A percentile compares a stretch with the other conserved stretches of the same genome.
Conservation (phyloP, 1,140 invertebrate species). For the Lordiphosa stackelbergi region DNA sequence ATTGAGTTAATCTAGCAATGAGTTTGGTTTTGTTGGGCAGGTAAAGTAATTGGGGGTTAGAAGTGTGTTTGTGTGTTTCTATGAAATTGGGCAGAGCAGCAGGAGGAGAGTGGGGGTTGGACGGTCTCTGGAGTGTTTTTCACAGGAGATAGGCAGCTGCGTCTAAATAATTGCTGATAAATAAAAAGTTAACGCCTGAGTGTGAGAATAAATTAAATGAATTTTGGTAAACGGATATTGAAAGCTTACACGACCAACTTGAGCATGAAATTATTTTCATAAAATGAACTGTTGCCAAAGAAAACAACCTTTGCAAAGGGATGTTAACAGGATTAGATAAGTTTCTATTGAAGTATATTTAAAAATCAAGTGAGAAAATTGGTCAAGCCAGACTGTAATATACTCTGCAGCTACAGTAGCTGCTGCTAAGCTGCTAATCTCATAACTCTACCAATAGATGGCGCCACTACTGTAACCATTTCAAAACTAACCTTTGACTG, state of each 20-base stretch:
- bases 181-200: conserved; percentile 32
- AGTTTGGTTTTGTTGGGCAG: conserved; percentile 49
- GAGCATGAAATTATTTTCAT: too few relatives aligned
- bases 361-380: too few relatives aligned
- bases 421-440: too few relatives aligned
- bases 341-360: too few relatives aligned
- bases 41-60: conserved; percentile 60
- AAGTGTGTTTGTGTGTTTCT: conserved; percentile 27
- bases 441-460: too few relatives aligned
- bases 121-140: conserved; percentile 39
- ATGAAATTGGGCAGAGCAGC: conserved; percentile 26
- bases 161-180: conserved; percentile 53
- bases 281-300: too few relatives aligned
- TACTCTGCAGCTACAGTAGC: too few relatives aligned
- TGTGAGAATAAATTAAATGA: conserved; percentile 11
- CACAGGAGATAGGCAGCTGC: conserved; percentile 41
- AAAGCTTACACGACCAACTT: conserved; percentile 4
- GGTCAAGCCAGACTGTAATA: too few relatives aligned
- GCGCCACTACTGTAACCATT: too few relatives aligned
- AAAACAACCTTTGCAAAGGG: too few relatives aligned
- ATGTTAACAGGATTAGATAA: too few relatives aligned
- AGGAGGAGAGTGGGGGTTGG: neutral
- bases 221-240: conserved; percentile 31
- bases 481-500: too few relatives aligned
- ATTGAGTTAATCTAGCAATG: conserved; percentile 71